phyloP scores from a whole-genome alignment of 2,797 vertebrate species.

The Gouania willdenowi region DNA sequence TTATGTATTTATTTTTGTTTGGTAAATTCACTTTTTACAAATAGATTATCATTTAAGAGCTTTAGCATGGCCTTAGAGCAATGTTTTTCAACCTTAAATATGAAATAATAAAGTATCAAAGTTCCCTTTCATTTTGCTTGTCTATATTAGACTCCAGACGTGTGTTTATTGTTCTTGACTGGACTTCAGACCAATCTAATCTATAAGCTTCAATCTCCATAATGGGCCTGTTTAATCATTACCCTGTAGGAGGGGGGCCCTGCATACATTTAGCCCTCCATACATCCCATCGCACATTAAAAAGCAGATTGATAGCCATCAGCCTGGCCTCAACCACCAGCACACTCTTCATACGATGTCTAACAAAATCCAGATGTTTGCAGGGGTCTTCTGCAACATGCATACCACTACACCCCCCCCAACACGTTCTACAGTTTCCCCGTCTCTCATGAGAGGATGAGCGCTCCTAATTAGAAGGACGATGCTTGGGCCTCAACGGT shows the following conservation, averaged over 20 bases:
- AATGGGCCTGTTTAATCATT: conserved; percentile 86
- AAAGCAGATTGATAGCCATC: conserved; percentile 80
- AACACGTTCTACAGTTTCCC: conserved; percentile 9
- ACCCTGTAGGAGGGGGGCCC: conserved; percentile 42
- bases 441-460: conserved; percentile 51
- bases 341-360: conserved; percentile 72
- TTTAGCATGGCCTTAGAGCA: too few relatives aligned
- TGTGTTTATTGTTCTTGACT: too few relatives aligned
- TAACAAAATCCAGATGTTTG: conserved; percentile 74
- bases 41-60: too few relatives aligned
- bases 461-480: conserved; percentile 73
- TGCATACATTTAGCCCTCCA: conserved; percentile 49
- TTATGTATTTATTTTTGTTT: too few relatives aligned
- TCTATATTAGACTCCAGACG: too few relatives aligned
- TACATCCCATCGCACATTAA: conserved; percentile 68
- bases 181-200: too few relatives aligned
- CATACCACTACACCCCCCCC: conserved; percentile 16
- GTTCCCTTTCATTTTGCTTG: too few relatives aligned
- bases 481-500: conserved; percentile 57
- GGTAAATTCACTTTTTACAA: too few relatives aligned
- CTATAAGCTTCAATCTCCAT: conserved; percentile 80
- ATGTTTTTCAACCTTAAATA: too few relatives aligned
- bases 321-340: conserved; percentile 61
- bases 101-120: too few relatives aligned
- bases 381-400: conserved; percentile 45